phyloP scores from a whole-genome alignment of 2,113 vertebrate species.

The Gymnogyps californianus region DNA sequence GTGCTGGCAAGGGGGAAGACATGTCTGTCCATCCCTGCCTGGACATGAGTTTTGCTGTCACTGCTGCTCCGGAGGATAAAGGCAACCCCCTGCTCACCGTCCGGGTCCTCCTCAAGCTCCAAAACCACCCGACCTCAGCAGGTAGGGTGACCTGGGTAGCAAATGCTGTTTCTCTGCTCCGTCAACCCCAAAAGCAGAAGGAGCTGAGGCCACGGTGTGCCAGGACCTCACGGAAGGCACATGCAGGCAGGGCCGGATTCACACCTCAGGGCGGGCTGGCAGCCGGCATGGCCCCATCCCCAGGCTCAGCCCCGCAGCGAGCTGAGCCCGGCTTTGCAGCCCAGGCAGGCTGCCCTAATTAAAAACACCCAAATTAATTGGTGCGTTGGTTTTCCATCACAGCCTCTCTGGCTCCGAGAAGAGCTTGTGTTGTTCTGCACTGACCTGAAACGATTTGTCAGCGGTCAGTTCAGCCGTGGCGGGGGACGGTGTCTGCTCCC shows the following conservation, averaged over 20 bases:
- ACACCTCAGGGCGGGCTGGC: not conserved
- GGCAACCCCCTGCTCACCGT: accelerated
- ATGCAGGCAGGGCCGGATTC: not conserved
- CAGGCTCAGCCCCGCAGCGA: not conserved
- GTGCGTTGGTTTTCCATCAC: not conserved
- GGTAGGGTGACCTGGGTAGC: not conserved
- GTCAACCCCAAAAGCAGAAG: not conserved
- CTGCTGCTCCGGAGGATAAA: not conserved
- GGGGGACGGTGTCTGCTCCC: not conserved
- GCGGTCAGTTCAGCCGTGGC: not conserved
- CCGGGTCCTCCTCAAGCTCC: accelerated
- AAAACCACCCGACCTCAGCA: accelerated
- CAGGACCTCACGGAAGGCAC: accelerated
- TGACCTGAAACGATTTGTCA: conserved; percentile 20
- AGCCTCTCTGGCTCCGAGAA: not conserved
- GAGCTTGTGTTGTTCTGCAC: conserved; percentile 20
- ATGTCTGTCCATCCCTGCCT: accelerated
- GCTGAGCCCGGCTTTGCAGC: not conserved
- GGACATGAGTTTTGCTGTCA: accelerated
- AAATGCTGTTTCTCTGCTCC: not conserved
- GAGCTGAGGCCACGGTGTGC: accelerated
- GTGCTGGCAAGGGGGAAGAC: not conserved
- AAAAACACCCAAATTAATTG: not conserved
- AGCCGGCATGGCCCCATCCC: not conserved
- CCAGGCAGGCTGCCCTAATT: not conserved